Base-by-base conservation (phyloP, 2,888 invertebrate genomes). In the Aphodius sticticus region DNA sequence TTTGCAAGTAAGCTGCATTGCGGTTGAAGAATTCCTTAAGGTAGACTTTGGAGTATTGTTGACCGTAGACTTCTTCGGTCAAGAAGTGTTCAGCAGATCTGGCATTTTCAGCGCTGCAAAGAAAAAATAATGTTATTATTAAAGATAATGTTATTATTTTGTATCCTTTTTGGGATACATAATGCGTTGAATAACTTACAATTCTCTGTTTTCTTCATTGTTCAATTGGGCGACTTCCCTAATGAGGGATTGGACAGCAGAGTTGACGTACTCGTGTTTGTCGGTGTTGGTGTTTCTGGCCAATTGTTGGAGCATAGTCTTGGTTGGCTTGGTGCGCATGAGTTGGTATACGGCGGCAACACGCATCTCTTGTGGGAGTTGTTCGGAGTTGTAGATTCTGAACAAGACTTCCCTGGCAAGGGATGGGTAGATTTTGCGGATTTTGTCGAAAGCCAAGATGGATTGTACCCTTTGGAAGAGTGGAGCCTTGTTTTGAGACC, bases 221-320 rank as follows among this genome's bases (percentile, higher is more conserved):
- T 89, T 87, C 69, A 93, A 87, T 81, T 90, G 81, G 80, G 93
- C 91, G 26, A 92, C 91, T 70, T 89, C 88, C 85, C 90, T 87
- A 80, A 95, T 93, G 14, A 90, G 89, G 35, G 92, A 91, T 85
- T 93, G 93, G 6, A 95, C 91, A n/a, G 91, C 92, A 79, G 93
- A 90, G 82, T 93, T 93, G 0, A 95, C 94, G 72, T 94, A 91
- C 76, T 91, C 88, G 86, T 91, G 92, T 15, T 90, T 89, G 85
- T 95, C 95, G 76, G 90, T 87, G 83, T 93, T 91, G 6, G 94
- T 94, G 89, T 92, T 92, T 84, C 92, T 90, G 16, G 95, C 95
- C 92, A 95, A 93, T 38, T 92, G 90, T 88, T 93, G 93, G 85
- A 95, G 91, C 91, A 94, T 93, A 14, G 89, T 89, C 16, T 90